Evolutionary conservation across 2,888 invertebrate genomes (phyloP), one percentile per base, ranked within the genome.

Genomic region (Tetranychus piercei): DNA sequence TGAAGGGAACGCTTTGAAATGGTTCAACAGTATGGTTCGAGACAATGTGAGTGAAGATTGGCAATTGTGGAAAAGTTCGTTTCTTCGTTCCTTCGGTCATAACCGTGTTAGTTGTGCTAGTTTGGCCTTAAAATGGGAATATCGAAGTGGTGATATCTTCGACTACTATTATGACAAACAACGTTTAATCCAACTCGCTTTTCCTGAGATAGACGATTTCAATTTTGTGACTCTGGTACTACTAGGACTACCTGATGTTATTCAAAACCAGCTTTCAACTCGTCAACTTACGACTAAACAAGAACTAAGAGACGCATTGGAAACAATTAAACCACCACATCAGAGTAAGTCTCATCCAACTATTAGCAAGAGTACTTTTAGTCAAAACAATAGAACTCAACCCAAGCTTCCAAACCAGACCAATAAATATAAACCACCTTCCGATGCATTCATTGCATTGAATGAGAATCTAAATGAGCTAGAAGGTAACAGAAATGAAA

Each of bases 81-180:
- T 71, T 44, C 71, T 71, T 1, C 8, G n/a, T 9, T 71, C 71
- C 18, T 71, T 71, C 43, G 71, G 71, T 71, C 71, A 71, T 20
- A 71, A 71, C 22, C 34, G 71, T 15, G 22, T 71, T 9, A 18
- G n/a, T 20, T 18, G 18, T n/a, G 71, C 71, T 22, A 9, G 7
- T n/a, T 18, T n/a, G 11, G 71, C 71, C 4, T 18, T 20, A 18
- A 22, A 43, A 71, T 71, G 71, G 71, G 71, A 71, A n/a, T 71
- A 71, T 71, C 6, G 71, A 34, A 22, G 71, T 34, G 71, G 71
- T 43, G 44, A 18, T 11, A 71, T 71, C 1, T 44, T 71, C 7
- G 71, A 71, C 11, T 71, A 71, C 43, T 71, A 34, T 23, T 71
- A 34, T 43, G 71, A 71, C 18, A 71, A 71, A 6, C 71, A 71